Conservation (phyloP, 2,113 vertebrate species). For the Neolamprologus cancellatus region DNA sequence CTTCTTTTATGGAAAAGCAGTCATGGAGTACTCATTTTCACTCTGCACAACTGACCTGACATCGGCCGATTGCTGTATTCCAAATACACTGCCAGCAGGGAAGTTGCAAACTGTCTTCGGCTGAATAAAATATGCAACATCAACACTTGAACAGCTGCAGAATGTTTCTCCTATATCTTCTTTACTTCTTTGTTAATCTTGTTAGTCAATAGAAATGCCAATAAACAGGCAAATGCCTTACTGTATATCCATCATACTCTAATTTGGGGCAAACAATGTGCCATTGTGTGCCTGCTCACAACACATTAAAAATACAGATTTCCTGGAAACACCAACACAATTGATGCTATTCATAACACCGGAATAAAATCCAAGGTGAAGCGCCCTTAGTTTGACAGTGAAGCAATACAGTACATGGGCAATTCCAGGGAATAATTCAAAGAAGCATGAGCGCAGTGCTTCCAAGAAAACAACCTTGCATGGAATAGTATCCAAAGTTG, state of each 20-base stretch:
- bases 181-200: not conserved
- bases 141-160: not conserved
- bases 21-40: not conserved
- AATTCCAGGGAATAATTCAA: not conserved
- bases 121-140: not conserved
- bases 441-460: not conserved
- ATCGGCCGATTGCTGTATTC: not conserved
- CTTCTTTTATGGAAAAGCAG: not conserved
- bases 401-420: not conserved
- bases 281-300: not conserved
- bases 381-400: not conserved
- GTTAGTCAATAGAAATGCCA: not conserved
- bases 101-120: not conserved
- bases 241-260: not conserved
- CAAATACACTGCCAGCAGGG: not conserved
- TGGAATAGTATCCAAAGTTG: not conserved
- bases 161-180: not conserved
- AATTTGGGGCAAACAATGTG: not conserved
- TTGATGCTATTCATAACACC: not conserved
- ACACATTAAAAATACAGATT: not conserved
- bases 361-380: not conserved
- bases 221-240: not conserved
- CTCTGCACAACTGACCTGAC: not conserved
- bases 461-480: not conserved
- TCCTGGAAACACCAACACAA: not conserved